Percentiles rank a stretch among this genome's conserved stretches.
Conservation (phyloP, 2,113 vertebrate species). For the Maccullochella peelii region DNA sequence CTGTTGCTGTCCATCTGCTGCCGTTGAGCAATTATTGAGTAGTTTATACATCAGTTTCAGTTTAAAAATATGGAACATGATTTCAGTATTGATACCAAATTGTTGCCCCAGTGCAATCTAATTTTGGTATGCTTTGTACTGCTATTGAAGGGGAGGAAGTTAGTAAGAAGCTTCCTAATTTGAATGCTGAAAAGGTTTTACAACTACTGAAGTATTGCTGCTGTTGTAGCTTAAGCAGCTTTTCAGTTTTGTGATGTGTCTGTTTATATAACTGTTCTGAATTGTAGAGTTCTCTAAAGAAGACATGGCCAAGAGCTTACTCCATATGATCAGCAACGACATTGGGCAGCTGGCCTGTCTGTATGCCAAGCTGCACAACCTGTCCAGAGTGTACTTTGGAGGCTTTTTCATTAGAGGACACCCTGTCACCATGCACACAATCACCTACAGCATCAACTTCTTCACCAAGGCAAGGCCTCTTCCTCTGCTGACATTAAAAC, state of each 20-base stretch:
- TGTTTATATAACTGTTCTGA: neutral
- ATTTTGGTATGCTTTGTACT: neutral
- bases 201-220: neutral
- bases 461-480: slow-evolving; percentile 92
- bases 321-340: slow-evolving; percentile 99
- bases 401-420: slow-evolving; percentile 98
- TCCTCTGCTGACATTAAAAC: neutral
- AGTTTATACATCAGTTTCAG: neutral
- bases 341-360: slow-evolving; percentile 98
- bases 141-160: neutral
- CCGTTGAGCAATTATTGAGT: neutral
- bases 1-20: neutral
- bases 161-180: neutral
- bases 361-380: slow-evolving; percentile 92
- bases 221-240: neutral
- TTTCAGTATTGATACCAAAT: neutral
- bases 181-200: neutral
- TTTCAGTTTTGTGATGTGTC: neutral
- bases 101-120: neutral
- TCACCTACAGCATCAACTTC: slow-evolving; percentile 99
- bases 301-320: slow-evolving; percentile 97
- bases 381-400: slow-evolving; percentile 95
- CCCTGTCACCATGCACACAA: slow-evolving; percentile 97
- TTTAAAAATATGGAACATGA: neutral
- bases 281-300: slow-evolving; percentile 94